Evolutionary conservation across 2,888 invertebrate genomes (phyloP).

Genomic region (Agrenia bidenticulata): DNA sequence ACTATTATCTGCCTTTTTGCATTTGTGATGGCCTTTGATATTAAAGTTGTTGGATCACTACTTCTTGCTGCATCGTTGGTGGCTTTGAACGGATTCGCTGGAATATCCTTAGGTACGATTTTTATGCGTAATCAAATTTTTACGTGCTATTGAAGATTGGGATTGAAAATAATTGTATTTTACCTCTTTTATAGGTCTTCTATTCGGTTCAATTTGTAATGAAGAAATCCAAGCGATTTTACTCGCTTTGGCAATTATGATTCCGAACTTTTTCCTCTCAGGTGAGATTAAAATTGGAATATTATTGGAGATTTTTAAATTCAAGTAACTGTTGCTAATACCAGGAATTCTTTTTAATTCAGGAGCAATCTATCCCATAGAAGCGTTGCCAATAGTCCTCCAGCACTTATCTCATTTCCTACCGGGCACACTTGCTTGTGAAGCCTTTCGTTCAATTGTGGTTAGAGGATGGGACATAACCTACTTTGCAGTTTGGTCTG

Average conservation of each 20-base stretch:
- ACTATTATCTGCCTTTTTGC: conserved; percentile 65
- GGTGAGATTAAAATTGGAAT: no score
- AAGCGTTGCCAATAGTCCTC: conserved; percentile 6
- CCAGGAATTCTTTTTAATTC: not conserved
- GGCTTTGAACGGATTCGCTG: conserved; percentile 6
- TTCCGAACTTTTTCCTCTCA: conserved; percentile 8
- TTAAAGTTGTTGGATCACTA: not conserved
- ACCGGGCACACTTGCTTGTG: conserved; percentile 3
- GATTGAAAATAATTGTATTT: conserved; percentile 11
- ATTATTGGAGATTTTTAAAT: no score
- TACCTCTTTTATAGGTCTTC: no score
- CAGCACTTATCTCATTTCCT: conserved; percentile 3
- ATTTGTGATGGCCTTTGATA: conserved; percentile 9
- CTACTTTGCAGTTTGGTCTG: conserved; percentile 2
- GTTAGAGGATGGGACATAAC: conserved; percentile 3
- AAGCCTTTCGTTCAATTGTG: conserved; percentile 2
- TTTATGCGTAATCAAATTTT: no score
- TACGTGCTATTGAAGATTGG: no score
- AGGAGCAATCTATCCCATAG: conserved; percentile 5
- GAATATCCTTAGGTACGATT: conserved; percentile 11
- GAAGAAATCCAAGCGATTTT: conserved; percentile 15
- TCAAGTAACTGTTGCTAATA: not conserved
- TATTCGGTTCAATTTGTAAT: conserved; percentile 9
- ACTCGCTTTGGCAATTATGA: conserved; percentile 13
- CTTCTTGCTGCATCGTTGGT: not conserved